A percentile compares a stretch with the other conserved stretches of the same genome.
These are phyloP conservation scores for Heteractis magnifica DNA, from an alignment of 92 coral and sea anemone genomes.

Conservation along the genomic window DNA sequence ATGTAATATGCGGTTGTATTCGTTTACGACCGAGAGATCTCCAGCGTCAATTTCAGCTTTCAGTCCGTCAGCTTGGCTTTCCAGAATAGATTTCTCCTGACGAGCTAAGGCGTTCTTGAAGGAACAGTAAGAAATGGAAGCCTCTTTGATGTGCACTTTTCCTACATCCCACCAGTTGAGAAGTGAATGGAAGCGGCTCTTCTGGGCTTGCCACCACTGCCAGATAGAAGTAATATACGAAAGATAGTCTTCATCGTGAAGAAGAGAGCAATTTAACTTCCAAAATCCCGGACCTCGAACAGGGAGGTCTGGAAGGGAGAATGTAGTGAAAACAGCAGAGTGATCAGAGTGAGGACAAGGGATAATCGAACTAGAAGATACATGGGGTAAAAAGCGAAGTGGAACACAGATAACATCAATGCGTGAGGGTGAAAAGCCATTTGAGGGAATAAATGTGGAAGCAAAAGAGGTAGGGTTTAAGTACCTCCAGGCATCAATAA, in stretches of 20 bases:
- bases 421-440: neutral
- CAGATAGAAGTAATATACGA: neutral
- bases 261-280: constrained; percentile 14
- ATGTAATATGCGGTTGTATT: neutral
- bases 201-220: neutral
- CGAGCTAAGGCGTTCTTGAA: neutral
- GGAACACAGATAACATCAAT: constrained; percentile 21
- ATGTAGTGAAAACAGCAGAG: neutral
- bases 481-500: constrained; percentile 41
- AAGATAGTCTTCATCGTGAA: neutral
- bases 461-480: constrained; percentile 1
- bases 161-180: constrained; percentile 46
- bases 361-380: neutral
- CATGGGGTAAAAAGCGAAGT: neutral
- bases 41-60: constrained; percentile 17
- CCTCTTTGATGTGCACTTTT: constrained; percentile 12
- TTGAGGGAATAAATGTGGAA: constrained; percentile 18
- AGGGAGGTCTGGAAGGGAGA: neutral
- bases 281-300: constrained; percentile 15
- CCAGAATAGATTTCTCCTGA: neutral
- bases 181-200: neutral
- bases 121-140: neutral
- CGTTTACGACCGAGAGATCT: neutral
- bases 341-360: no score
- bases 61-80: neutral